phyloP scores from a whole-genome alignment of 2,113 vertebrate genomes.

The Chaetura pelagica region DNA sequence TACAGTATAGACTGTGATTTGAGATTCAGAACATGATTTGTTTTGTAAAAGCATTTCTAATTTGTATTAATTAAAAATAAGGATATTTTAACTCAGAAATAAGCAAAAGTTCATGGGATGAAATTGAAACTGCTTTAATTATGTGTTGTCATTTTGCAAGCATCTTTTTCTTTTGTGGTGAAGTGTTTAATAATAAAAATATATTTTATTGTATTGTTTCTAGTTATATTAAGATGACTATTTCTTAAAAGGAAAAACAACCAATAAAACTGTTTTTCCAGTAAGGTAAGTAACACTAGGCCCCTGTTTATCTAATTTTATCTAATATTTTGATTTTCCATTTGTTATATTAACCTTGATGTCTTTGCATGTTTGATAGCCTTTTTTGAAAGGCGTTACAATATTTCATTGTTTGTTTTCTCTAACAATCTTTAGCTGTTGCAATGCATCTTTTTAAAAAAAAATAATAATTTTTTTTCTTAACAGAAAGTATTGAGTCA shows the following conservation, averaged over 20 bases:
- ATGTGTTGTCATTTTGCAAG: background rate
- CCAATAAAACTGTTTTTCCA: background rate
- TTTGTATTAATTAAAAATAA: slow-evolving; percentile 39
- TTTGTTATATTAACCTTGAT: background rate
- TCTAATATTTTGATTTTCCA: background rate
- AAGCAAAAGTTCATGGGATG: slow-evolving; percentile 3
- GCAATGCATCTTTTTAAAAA: background rate
- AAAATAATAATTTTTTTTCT: background rate
- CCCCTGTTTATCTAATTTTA: background rate
- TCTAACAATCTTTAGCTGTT: background rate
- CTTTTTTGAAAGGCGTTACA: background rate
- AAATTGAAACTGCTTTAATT: slow-evolving; percentile 64
- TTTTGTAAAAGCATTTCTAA: slow-evolving; percentile 38
- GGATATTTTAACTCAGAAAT: slow-evolving; percentile 22
- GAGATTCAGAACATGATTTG: slow-evolving; percentile 39
- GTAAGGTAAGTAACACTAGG: background rate
- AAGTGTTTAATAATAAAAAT: slow-evolving; percentile 25
- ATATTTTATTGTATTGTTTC: background rate
- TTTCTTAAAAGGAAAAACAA: background rate
- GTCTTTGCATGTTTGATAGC: background rate
- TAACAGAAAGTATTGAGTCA: background rate
- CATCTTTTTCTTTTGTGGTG: slow-evolving; percentile 48
- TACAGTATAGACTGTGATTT: slow-evolving; percentile 21
- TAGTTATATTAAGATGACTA: background rate
- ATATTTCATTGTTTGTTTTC: background rate